Evolutionary conservation across 2,888 invertebrate species (phyloP), one percentile per base, ranked within the genome.

Genomic region (Dryobota labecula): DNA sequence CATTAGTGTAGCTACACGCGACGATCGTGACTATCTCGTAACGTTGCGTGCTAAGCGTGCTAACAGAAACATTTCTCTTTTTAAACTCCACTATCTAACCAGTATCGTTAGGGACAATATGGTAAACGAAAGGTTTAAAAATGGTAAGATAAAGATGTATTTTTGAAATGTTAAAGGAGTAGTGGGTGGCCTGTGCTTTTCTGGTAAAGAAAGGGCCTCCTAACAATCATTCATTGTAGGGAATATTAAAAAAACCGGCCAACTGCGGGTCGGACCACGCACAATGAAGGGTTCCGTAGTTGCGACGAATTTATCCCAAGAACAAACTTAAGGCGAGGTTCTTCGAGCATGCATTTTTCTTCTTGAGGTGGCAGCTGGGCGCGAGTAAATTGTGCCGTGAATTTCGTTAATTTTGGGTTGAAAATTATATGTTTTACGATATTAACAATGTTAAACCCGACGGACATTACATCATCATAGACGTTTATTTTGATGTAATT

Each of bases 1-100:
- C 80, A 87, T 88, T 88, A 87, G 74, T 80, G 78, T 74, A 73
- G 64, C 56, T 81, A 82, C 82, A 86, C 79, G 80, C 62, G 66
- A 74, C 60, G 78, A 66, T 88, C 88, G 88, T 88, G 88, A 87
- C 88, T 81, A 78, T 78, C 75, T 85, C 82, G 78, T 81, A 68
- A 47, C 75, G 69, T 80, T 85, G 84, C 85, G 83, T 84, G 84
- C 84, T 78, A 82, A 80, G 82, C 73, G 75, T 76, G 75, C 83
- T 83, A 80, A 84, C 81, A 82, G 47, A 73, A 65, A 79, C 81
- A 73, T 76, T 79, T 76, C 82, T 80, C 77, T 77, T 78, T 84
- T 84, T 77, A 74, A 77, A 82, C 61, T 61, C 36, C 45, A 45
- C 54, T 64, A 73, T 69, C 73, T 85, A 75, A 83, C 72, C 56